These are phyloP conservation scores for Trogon melanurus DNA, from an alignment of 2,113 vertebrate species.

Conservation along the genomic window DNA sequence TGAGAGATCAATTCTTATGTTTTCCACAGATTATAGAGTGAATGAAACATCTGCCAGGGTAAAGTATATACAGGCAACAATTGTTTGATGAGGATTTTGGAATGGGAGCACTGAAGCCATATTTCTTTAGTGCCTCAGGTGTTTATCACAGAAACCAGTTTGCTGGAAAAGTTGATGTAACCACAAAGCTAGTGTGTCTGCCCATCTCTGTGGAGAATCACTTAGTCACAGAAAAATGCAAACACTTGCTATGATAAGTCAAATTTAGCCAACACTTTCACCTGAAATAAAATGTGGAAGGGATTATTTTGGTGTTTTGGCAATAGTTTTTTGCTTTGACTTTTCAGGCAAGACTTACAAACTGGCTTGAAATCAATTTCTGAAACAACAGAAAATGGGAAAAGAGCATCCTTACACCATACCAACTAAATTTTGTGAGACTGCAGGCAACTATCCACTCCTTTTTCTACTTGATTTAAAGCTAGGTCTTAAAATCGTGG, in stretches of 20 bases:
- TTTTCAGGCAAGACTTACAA: neutral
- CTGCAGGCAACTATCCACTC: neutral
- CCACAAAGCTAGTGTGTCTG: rapidly evolving
- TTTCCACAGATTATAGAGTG: neutral
- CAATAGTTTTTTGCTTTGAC: neutral
- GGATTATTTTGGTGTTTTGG: neutral
- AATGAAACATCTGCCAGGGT: neutral
- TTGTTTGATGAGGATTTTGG: neutral
- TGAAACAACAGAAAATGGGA: neutral
- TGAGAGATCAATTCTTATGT: neutral
- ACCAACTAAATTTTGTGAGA: neutral
- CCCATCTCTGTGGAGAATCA: rapidly evolving
- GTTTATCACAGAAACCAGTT: neutral
- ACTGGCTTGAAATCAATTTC: neutral
- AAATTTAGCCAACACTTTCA: neutral
- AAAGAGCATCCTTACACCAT: neutral
- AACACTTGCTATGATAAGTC: neutral
- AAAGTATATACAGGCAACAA: neutral
- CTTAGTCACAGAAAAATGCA: neutral
- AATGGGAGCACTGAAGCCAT: neutral
- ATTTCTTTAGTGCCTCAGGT: neutral
- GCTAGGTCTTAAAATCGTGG: neutral
- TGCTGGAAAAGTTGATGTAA: neutral
- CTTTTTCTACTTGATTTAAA: neutral
- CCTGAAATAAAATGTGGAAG: constrained; percentile 7